Base-by-base conservation (phyloP, 1,140 invertebrate species). In the Aphidius ervi region DNA sequence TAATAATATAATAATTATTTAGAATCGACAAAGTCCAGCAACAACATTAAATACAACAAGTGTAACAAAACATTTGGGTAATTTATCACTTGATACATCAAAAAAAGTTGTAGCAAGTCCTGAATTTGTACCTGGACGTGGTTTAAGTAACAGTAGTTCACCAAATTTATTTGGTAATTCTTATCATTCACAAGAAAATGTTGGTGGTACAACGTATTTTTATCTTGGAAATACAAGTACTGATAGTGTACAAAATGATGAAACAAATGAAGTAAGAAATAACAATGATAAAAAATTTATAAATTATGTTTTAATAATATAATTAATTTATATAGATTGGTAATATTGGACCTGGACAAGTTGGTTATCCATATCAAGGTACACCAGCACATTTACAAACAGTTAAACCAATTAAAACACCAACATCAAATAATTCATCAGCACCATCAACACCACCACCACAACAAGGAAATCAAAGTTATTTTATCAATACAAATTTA, bases 131-230 rank as follows among this genome's bases (percentile, higher is more conserved):
- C 73, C 78, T 58, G 68, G 70, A 58, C 69, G 74, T 61, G 69
- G 70, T 41, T 63, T 77, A 20, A 61, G 70, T 45, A 79, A 77
- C 53, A 79, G 71, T 56, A 74, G 72, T 61, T 76, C 76, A 3
- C 74, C 76, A 10, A 78, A 78, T 70, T 64, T 77, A 42, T 77
- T 78, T 49, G 77, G 74, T 65, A 78, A 74, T 70, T 75, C 76
- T 64, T 76, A 74, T 61, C 74, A 79, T 64, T 74, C 76, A 16
- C 77, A 95, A 86, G 93, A 95, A 77, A 94, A 94, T 83, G 92
- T 95, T 62, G 92, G 92, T 50, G 94, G 94, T 23, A 96, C 94
- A 20, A 96, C 93, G 6, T 97, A 97, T 78, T 97, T 95, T 79
- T 97, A 94, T 68, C 76, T 79, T 41, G 76, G 74, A 7, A 79